Evolutionary conservation across 2,113 vertebrate genomes (phyloP), one percentile per base, ranked within the genome.

Genomic region (Neolamprologus cancellatus): DNA sequence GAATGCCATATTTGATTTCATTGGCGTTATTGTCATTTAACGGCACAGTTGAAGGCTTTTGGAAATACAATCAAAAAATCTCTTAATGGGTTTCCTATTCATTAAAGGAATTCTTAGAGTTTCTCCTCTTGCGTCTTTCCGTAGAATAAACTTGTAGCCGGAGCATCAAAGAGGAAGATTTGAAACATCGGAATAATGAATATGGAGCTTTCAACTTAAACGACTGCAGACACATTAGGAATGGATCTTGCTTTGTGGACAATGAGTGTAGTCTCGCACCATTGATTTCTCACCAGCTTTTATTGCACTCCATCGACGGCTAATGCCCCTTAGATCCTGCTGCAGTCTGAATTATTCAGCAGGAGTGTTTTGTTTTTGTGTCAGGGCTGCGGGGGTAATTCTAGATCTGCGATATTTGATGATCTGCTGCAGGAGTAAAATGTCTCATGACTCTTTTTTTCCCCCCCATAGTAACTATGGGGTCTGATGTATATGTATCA

Each of bases 261-360:
- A 93, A 82, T 87, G 91, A 90, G 86, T 93, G 91, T 92, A 94
- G 93, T 95, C 93, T 93, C 87, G 79, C 90, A 94, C 88, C 93
- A 95, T 95, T 95, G 95, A 96, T 96, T 94, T 94, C 90, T 91
- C 88, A 92, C 93, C 88, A 94, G 93, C 91, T 95, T 95, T 95
- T 95, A 95, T 96, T 94, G 95, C 93, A 91, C 90, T 92, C 87
- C 84, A 90, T 94, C 85, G 92, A 94, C 25, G 81, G 88, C 93
- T 95, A 95, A 94, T 94, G 92, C 89, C 92, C 90, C 89, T 86
- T 87, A 93, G 90, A 95, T 95, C 93, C 94, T 94, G 90, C 93
- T 88, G 50, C 90, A 78, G 82, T 82, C 94, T 96, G 93, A 95
- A 96, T 96, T 94, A 96, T 96, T 96, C 93, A 96, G 91, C 87